Conservation (phyloP, 37 sponge, comb jelly and placozoan species). For the Crambe crambe region DNA sequence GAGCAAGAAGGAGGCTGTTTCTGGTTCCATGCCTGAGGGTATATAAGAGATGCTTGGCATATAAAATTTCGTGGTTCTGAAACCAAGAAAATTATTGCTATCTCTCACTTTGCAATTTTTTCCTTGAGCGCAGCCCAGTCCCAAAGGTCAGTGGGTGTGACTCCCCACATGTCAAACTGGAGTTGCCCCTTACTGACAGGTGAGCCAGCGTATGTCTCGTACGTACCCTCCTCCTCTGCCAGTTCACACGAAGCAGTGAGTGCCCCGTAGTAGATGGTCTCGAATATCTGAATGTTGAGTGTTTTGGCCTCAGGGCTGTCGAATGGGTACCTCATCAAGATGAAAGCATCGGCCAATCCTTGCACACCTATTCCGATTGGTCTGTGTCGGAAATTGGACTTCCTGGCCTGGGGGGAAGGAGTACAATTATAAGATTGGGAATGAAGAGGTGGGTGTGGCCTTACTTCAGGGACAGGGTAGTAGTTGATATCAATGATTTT, state of each 20-base stretch:
- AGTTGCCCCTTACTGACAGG: slow-evolving; percentile 90
- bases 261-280: slow-evolving; percentile 95
- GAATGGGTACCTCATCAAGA: slow-evolving; percentile 95
- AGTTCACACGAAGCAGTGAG: slow-evolving; percentile 93
- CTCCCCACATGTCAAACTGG: slow-evolving; percentile 98
- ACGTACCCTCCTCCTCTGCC: slow-evolving; percentile 84
- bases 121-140: slow-evolving; percentile 89
- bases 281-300: slow-evolving; percentile 93
- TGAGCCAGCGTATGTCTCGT: slow-evolving; percentile 90
- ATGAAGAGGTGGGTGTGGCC: neutral
- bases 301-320: slow-evolving; percentile 86
- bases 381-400: slow-evolving; percentile 92
- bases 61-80: too few relatives aligned
- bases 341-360: slow-evolving; percentile 98
- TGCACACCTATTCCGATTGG: slow-evolving; percentile 99
- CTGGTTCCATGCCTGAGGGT: slow-evolving; percentile 84
- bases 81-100: neutral
- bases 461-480: slow-evolving; percentile 94
- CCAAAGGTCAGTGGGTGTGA: slow-evolving; percentile 90
- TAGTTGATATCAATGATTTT: slow-evolving; percentile 95
- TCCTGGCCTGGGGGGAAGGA: slow-evolving; percentile 38
- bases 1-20: slow-evolving; percentile 95
- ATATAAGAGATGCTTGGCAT: neutral
- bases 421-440: neutral
- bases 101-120: slow-evolving; percentile 79